phyloP scores from a whole-genome alignment of 2,113 vertebrate species.

The Lepus europaeus region DNA sequence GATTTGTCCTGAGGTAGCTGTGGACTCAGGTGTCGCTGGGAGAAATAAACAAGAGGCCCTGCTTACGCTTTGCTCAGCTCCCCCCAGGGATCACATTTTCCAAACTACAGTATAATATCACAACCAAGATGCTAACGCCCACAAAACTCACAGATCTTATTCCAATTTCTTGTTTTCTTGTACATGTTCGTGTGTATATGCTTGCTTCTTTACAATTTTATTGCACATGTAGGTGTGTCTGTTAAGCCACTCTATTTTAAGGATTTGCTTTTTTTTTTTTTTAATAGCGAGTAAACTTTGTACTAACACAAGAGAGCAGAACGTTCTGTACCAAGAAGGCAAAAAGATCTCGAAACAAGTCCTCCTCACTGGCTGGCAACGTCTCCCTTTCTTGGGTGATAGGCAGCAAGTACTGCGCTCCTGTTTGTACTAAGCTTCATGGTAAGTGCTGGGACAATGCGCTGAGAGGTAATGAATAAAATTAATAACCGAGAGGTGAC shows the following conservation, averaged over 20 bases:
- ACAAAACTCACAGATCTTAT: not conserved
- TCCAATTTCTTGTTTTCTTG: not conserved
- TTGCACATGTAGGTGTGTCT: not conserved
- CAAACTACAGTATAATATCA: not conserved
- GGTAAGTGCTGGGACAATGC: not conserved
- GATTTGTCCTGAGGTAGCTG: not conserved
- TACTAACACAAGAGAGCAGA: not conserved
- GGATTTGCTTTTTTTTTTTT: not conserved
- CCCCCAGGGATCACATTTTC: not conserved
- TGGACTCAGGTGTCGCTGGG: not conserved
- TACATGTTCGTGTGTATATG: not conserved
- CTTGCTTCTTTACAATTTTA: not conserved
- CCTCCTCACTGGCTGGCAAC: not conserved
- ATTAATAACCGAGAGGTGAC: not conserved
- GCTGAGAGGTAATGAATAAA: not conserved
- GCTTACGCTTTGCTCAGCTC: not conserved
- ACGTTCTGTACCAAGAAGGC: not conserved
- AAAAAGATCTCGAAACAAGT: not conserved
- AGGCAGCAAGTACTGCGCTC: not conserved
- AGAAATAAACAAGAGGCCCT: not conserved
- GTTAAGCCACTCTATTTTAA: not conserved
- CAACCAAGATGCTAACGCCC: not conserved
- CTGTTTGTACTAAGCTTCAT: not conserved
- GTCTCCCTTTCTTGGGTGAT: not conserved
- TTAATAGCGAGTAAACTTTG: not conserved